Conservation (phyloP, 2,113 vertebrate species). For the Argyrosomus japonicus region DNA sequence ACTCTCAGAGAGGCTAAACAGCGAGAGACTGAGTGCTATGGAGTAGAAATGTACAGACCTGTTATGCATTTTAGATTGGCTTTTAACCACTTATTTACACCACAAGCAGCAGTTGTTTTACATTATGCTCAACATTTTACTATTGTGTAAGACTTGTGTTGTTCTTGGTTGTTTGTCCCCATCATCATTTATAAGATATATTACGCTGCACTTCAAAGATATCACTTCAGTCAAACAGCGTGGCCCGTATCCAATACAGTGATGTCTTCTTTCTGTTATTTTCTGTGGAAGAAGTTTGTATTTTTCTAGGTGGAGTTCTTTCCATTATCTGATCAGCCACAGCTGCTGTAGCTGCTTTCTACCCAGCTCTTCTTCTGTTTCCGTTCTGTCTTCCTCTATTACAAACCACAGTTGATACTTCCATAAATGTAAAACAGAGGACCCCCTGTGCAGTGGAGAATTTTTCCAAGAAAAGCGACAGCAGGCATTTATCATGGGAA, state of each 20-base stretch:
- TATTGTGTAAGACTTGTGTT: slow-evolving; percentile 11
- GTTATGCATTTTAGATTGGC: slow-evolving; percentile 44
- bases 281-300: slow-evolving; percentile 27
- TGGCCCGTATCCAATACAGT: slow-evolving; percentile 20
- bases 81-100: slow-evolving; percentile 31
- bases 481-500: slow-evolving; percentile 30
- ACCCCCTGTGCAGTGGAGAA: background rate
- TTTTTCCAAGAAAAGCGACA: slow-evolving; percentile 24
- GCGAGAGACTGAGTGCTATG: slow-evolving; percentile 29
- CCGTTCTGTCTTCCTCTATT: slow-evolving; percentile 12
- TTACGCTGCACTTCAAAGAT: slow-evolving; percentile 31
- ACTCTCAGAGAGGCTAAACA: slow-evolving; percentile 59
- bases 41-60: slow-evolving; percentile 37
- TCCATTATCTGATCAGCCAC: slow-evolving; percentile 45
- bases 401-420: slow-evolving; percentile 18
- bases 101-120: slow-evolving; percentile 45
- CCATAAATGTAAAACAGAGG: slow-evolving; percentile 39
- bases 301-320: slow-evolving; percentile 46
- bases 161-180: slow-evolving; percentile 30
- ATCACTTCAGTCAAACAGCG: slow-evolving; percentile 18
- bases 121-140: slow-evolving; percentile 23
- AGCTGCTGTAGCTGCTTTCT: slow-evolving; percentile 25
- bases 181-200: slow-evolving; percentile 36
- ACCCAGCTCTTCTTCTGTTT: slow-evolving; percentile 31
- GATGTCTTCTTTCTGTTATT: slow-evolving; percentile 19